phyloP scores from a whole-genome alignment of 2,113 vertebrate species.

The Meles meles region DNA sequence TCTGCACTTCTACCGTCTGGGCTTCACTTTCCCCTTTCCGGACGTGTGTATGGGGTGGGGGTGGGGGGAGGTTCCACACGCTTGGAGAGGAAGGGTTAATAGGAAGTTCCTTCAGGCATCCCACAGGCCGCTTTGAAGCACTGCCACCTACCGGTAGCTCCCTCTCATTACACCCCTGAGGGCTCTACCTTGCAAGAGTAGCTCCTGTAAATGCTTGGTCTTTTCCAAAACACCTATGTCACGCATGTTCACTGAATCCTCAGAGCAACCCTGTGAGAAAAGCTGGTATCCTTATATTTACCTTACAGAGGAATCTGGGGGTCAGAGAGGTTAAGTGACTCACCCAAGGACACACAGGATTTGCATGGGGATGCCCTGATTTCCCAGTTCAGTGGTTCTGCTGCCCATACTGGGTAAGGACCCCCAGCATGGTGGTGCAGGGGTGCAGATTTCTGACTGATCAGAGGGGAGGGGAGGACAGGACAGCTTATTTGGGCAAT shows the following conservation, averaged over 20 bases:
- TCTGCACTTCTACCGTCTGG: not conserved
- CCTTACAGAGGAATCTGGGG: not conserved
- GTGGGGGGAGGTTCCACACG: not conserved
- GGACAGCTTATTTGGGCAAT: not conserved
- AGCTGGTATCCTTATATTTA: not conserved
- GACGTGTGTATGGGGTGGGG: not conserved
- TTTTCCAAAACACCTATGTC: not conserved
- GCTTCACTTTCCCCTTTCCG: not conserved
- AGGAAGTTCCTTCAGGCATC: not conserved
- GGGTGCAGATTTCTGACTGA: not conserved
- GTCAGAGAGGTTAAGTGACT: not conserved
- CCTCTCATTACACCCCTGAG: conserved; percentile 36
- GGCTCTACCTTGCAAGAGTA: not conserved
- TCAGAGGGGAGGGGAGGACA: not conserved
- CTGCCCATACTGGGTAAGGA: not conserved
- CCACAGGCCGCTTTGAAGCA: conserved; percentile 56
- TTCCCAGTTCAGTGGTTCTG: not conserved
- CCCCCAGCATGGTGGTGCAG: not conserved
- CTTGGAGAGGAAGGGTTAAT: not conserved
- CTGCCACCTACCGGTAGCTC: conserved; percentile 73
- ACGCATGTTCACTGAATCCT: not conserved
- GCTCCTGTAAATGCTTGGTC: not conserved
- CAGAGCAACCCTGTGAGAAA: not conserved
- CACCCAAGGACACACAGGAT: not conserved
- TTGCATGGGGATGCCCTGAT: not conserved